Percentiles rank a stretch among this genome's conserved stretches.
phyloP scores from a whole-genome alignment of 30 jellyfish, hydroid and myxozoan species.

The Haliclystus octoradiatus region DNA sequence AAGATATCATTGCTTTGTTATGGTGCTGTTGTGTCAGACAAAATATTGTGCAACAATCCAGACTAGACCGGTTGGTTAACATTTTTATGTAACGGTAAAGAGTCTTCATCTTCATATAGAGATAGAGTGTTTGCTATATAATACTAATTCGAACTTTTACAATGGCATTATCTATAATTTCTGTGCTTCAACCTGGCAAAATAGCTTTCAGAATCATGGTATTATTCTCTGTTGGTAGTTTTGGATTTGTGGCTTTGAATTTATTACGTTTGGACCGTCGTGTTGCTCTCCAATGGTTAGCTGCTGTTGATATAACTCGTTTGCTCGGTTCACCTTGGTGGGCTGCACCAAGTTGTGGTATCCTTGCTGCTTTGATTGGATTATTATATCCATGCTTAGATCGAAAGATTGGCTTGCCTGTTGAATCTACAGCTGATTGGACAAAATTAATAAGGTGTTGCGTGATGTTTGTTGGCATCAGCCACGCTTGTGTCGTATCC shows the following conservation, averaged over 20 bases:
- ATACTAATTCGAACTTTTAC: no score
- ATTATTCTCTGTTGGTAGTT: constrained; percentile 43
- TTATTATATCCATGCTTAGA: constrained; percentile 55
- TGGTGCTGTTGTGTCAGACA: no score
- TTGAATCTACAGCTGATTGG: constrained; percentile 51
- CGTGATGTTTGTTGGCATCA: constrained; percentile 44
- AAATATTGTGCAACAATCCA: no score
- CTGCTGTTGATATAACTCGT: background rate
- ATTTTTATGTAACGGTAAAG: no score
- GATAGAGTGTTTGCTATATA: no score
- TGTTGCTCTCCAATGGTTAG: background rate
- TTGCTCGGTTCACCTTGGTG: constrained; percentile 40
- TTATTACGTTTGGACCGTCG: constrained; percentile 12
- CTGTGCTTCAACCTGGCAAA: no score
- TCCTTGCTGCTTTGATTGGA: constrained; percentile 50
- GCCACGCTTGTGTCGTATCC: constrained; percentile 67
- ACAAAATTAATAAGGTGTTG: constrained; percentile 49
- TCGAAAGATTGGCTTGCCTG: constrained; percentile 40
- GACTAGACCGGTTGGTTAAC: no score
- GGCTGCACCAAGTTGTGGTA: constrained; percentile 49
- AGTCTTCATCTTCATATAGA: no score
- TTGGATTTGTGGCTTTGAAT: constrained; percentile 24
- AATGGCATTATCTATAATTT: no score
- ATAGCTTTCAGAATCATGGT: constrained; percentile 43
- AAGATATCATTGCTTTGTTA: no score